These are phyloP conservation scores for Lasioglossum malachurum DNA, from an alignment of 2,888 invertebrate species.

Conservation along the genomic window DNA sequence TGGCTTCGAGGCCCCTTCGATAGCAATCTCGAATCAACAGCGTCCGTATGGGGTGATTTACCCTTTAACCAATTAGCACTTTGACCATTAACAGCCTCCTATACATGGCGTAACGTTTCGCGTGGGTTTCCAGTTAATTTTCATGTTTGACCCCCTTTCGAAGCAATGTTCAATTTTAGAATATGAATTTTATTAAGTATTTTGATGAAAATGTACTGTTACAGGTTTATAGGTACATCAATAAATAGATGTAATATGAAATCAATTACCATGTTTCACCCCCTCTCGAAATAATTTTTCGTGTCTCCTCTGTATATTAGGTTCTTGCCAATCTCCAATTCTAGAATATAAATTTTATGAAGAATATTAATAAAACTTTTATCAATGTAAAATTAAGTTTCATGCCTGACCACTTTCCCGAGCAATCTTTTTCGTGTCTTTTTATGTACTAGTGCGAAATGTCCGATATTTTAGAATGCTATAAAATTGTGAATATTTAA, in stretches of 20 bases:
- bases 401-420: neutral
- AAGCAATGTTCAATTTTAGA: neutral
- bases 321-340: no score
- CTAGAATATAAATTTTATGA: no score
- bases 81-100: neutral
- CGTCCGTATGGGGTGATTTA: slow-evolving; percentile 33
- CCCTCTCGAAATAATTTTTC: neutral
- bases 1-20: slow-evolving; percentile 68
- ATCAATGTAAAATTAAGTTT: neutral
- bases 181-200: neutral
- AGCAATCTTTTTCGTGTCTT: neutral
- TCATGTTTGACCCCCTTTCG: neutral
- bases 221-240: no score
- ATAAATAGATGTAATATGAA: neutral
- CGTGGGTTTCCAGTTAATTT: neutral
- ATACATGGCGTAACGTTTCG: neutral
- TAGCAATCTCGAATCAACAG: slow-evolving; percentile 55
- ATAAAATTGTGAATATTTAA: neutral
- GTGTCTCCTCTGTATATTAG: neutral
- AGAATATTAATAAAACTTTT: neutral
- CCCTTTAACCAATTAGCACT: slow-evolving; percentile 17
- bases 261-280: neutral
- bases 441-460: neutral
- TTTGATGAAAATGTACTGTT: no score
- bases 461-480: neutral